phyloP scores from a whole-genome alignment of 2,113 vertebrate species.

The Diadophis punctatus region DNA sequence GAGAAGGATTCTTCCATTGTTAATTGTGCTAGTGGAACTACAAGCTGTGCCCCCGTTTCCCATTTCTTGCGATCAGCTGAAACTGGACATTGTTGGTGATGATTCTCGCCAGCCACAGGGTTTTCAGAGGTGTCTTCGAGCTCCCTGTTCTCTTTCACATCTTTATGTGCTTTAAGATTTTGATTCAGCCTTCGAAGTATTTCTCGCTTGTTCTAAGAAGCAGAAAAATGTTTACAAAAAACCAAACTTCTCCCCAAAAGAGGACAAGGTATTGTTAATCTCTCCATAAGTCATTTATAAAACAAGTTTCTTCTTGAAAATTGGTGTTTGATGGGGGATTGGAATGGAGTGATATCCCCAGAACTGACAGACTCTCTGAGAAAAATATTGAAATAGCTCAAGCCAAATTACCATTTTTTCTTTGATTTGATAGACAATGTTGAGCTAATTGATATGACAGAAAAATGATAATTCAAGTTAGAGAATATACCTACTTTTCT shows the following conservation, averaged over 20 bases:
- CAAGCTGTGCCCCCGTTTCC: constrained; percentile 75
- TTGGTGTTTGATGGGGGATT: background rate
- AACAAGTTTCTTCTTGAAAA: background rate
- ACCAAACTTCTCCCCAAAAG: background rate
- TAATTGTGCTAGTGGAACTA: constrained; percentile 77
- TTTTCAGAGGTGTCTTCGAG: constrained; percentile 33
- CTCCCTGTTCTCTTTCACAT: constrained; percentile 54
- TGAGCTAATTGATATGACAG: background rate
- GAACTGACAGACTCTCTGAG: background rate
- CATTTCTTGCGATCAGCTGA: constrained; percentile 86
- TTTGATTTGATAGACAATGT: background rate
- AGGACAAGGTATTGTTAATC: background rate
- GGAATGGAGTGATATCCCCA: background rate
- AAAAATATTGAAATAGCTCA: constrained; percentile 5
- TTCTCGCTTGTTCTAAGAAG: constrained; percentile 85
- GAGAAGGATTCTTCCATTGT: constrained; percentile 77
- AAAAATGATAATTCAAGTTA: background rate
- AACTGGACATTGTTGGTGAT: constrained; percentile 58
- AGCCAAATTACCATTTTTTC: background rate
- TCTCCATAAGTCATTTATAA: background rate
- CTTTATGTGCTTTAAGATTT: constrained; percentile 82
- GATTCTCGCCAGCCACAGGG: constrained; percentile 46
- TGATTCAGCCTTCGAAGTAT: constrained; percentile 90
- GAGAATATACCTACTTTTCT: background rate
- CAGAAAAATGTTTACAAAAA: constrained; percentile 15